phyloP scores from a whole-genome alignment of 1,140 invertebrate genomes.

The Drosophila pseudoananassae region DNA sequence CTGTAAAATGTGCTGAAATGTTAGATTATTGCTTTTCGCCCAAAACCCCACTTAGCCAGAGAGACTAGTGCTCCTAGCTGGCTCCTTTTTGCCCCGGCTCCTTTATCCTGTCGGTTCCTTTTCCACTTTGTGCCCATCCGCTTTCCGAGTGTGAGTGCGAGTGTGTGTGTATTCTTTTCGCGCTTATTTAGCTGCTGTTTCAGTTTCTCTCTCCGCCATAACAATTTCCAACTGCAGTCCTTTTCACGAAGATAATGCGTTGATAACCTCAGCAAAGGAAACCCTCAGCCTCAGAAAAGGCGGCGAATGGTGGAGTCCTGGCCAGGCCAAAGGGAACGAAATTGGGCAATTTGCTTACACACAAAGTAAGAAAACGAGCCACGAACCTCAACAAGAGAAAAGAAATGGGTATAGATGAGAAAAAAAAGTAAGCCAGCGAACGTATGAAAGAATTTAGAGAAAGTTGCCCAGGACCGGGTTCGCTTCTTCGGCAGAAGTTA shows the following conservation, averaged over 20 bases:
- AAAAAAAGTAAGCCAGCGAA: constrained; percentile 23
- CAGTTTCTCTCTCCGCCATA: constrained; percentile 60
- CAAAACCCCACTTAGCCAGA: constrained; percentile 32
- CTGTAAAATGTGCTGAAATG: constrained; percentile 82
- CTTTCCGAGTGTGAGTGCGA: constrained; percentile 3
- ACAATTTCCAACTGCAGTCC: constrained; percentile 80
- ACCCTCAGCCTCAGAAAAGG: constrained; percentile 7
- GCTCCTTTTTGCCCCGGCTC: constrained; percentile 10
- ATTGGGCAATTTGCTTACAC: constrained; percentile 81
- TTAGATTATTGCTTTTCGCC: constrained; percentile 79
- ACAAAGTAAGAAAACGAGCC: constrained; percentile 64
- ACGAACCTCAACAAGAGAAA: constrained; percentile 17
- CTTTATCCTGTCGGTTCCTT: constrained; percentile 20
- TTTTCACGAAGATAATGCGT: constrained; percentile 79
- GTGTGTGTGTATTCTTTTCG: constrained; percentile 17
- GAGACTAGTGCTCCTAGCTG: constrained; percentile 50
- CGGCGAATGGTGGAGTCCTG: constrained; percentile 10
- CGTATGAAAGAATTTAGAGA: constrained; percentile 56
- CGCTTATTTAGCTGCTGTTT: constrained; percentile 53
- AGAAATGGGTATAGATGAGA: not conserved
- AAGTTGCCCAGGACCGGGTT: constrained; percentile 19
- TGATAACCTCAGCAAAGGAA: constrained; percentile 60
- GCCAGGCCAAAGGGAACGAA: constrained; percentile 38
- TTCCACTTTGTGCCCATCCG: constrained; percentile 33
- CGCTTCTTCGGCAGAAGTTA: constrained; percentile 3